Percentiles rank a stretch among this genome's conserved stretches.
phyloP scores from a whole-genome alignment of 2,113 vertebrate genomes.

The Gallinago media region DNA sequence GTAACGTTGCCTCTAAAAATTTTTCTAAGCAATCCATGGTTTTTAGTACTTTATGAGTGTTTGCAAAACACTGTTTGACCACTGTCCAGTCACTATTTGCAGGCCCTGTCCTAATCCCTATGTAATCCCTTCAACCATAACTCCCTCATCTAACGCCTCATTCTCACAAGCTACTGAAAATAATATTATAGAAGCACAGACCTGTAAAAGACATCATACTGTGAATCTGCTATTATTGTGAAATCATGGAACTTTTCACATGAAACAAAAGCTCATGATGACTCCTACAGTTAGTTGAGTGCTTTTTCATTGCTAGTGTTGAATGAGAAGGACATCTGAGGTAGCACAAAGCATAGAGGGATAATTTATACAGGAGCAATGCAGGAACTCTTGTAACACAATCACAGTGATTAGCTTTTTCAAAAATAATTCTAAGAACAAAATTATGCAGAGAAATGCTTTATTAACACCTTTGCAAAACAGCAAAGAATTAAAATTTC shows the following conservation, averaged over 20 bases:
- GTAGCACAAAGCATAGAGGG: background rate
- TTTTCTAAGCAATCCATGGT: background rate
- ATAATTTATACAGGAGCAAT: background rate
- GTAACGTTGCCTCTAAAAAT: background rate
- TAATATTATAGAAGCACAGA: background rate
- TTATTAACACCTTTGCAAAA: conserved; percentile 15
- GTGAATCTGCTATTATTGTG: background rate
- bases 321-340: background rate
- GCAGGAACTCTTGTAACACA: background rate
- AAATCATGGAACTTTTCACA: conserved; percentile 1
- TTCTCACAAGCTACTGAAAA: background rate
- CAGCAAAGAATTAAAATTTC: background rate
- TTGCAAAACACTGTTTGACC: background rate
- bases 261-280: conserved; percentile 16
- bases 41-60: background rate
- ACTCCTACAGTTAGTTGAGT: background rate
- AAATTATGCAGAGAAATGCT: conserved; percentile 15
- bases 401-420: conserved; percentile 33
- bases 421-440: background rate
- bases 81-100: background rate
- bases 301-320: background rate
- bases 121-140: conserved; percentile 37
- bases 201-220: background rate
- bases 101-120: background rate
- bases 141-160: background rate